Evolutionary conservation across 1,140 invertebrate species (phyloP), one percentile per base, ranked within the genome.

Genomic region (Leptopilina clavipes): DNA sequence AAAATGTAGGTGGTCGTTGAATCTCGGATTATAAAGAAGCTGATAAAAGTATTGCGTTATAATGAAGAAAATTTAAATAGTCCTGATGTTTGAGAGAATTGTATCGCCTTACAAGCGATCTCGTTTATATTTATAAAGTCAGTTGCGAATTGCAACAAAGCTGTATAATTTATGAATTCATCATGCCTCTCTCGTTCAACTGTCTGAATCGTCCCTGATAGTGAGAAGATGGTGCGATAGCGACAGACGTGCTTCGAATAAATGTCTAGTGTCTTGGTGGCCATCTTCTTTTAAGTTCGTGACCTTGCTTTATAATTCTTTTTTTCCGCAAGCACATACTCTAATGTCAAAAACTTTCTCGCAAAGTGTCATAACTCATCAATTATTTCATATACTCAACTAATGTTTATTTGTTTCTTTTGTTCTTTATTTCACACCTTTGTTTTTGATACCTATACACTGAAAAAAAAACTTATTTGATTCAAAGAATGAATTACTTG

Each of bases 101-200:
- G 22, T 31, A 65, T 25, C 25, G 59, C 59, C 25, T 65, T 65
- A 31, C 22, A 31, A 65, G 59, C 14, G 48, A 52, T 65, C 59
- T 65, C 59, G 59, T 65, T 65, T 65, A 65, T 65, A 65, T 65
- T 65, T 65, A 65, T 65, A 65, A 65, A 65, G 59, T 65, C 59
- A n/a, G 59, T 65, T 65, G 59, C 22, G 59, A 65, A 65, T 31
- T 65, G 59, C 59, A 65, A 65, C 56, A 31, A 65, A 25, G 22
- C 56, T 65, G 56, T 65, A 65, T 65, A 65, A 65, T 65, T 65
- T 65, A n/a, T 65, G 56, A 65, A 65, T 65, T 65, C 56, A 65
- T 65, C 56, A 65, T 65, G 56, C 56, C 56, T 65, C 19, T 22
- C 56, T 65, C 56, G 56, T 65, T 31, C 56, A 65, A 59, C 19